Percentiles rank a stretch among this genome's conserved stretches.
These are phyloP conservation scores for Chironomus striatipennis DNA, from an alignment of 1,140 invertebrate species.

Conservation along the genomic window DNA sequence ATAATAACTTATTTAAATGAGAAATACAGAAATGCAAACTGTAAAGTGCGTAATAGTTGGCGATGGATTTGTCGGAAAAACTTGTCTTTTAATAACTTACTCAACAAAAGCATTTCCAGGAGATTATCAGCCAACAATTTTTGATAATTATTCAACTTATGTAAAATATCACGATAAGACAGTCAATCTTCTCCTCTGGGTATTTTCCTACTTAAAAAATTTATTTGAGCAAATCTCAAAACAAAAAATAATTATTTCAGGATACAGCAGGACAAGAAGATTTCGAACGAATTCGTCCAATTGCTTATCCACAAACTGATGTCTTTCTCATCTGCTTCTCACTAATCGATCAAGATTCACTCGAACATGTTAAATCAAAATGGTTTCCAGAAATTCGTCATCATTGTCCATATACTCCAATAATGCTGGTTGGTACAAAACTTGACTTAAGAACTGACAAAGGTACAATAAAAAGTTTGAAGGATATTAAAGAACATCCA, in stretches of 20 bases:
- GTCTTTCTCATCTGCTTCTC: slow-evolving; percentile 45
- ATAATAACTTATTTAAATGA: too few species aligned
- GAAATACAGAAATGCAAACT: too few species aligned
- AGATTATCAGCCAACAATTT: neutral
- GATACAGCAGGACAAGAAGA: slow-evolving; percentile 58
- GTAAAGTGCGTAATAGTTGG: slow-evolving; percentile 72
- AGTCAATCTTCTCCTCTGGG: neutral
- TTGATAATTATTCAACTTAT: neutral
- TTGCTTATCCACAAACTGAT: slow-evolving; percentile 40
- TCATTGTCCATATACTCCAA: slow-evolving; percentile 82
- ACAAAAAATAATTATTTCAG: neutral
- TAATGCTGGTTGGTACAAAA: slow-evolving; percentile 82
- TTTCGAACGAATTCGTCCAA: slow-evolving; percentile 40
- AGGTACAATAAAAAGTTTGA: slow-evolving; percentile 93
- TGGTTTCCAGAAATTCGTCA: slow-evolving; percentile 89
- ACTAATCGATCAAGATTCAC: slow-evolving; percentile 44
- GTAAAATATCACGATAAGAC: neutral
- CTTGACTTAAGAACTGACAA: slow-evolving; percentile 95
- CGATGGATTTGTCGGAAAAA: slow-evolving; percentile 66
- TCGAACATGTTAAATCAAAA: slow-evolving; percentile 46
- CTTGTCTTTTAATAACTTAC: slow-evolving; percentile 64
- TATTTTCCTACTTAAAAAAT: too few species aligned
- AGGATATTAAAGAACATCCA: slow-evolving; percentile 92
- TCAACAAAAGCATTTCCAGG: slow-evolving; percentile 33
- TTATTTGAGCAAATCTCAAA: neutral